phyloP scores from a whole-genome alignment of 2,113 vertebrate genomes.

The Hypanus sabinus region DNA sequence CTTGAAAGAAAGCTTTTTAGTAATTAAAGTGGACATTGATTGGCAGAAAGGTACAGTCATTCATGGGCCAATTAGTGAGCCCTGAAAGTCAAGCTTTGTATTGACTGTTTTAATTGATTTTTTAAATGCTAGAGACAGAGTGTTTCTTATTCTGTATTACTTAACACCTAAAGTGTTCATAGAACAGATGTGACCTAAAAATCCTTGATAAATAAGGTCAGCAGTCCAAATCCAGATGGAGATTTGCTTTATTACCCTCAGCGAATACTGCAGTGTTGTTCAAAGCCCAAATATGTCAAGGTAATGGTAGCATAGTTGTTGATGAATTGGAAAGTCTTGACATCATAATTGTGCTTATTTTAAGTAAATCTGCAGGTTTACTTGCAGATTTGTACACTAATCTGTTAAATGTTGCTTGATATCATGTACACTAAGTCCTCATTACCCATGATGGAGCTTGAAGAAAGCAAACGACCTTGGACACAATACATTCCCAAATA shows the following conservation, averaged over 20 bases:
- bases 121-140: neutral
- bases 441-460: neutral
- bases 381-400: too few species aligned
- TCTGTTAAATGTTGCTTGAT: neutral
- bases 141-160: slow-evolving; percentile 12
- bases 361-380: neutral
- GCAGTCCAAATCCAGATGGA: neutral
- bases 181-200: neutral
- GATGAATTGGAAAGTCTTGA: neutral
- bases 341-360: neutral
- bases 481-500: too few species aligned
- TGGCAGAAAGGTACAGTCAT: neutral
- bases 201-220: neutral
- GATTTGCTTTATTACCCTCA: neutral
- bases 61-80: neutral
- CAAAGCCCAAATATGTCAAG: neutral
- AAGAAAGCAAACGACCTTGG: too few species aligned
- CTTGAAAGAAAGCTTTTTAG: too few species aligned
- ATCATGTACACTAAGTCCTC: neutral
- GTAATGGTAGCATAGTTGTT: neutral
- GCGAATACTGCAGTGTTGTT: neutral
- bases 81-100: neutral
- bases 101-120: slow-evolving; percentile 12
- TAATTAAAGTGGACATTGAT: neutral
- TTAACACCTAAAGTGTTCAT: neutral